phyloP scores from a whole-genome alignment of 1,140 invertebrate genomes.

The Chymomyza costata region DNA sequence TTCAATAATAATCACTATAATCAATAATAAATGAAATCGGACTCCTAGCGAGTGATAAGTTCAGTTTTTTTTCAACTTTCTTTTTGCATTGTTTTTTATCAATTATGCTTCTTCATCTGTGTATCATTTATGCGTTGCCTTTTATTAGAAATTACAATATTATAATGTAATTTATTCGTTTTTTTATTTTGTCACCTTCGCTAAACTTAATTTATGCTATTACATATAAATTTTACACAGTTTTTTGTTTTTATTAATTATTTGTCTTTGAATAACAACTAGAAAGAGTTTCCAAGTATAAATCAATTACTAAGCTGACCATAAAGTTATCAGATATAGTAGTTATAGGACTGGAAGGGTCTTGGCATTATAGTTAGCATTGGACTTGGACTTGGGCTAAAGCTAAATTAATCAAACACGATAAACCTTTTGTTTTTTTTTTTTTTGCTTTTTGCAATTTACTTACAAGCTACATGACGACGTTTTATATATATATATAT shows the following conservation, averaged over 20 bases:
- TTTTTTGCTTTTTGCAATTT: slow-evolving; percentile 41
- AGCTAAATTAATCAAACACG: slow-evolving; percentile 24
- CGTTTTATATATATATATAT: too few relatives aligned
- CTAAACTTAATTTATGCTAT: slow-evolving; percentile 72
- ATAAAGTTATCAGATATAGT: slow-evolving; percentile 11
- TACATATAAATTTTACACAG: slow-evolving; percentile 65
- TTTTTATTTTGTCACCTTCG: slow-evolving; percentile 18
- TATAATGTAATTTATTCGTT: slow-evolving; percentile 54
- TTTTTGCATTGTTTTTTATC: not conserved
- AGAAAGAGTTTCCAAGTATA: slow-evolving; percentile 45
- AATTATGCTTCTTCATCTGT: slow-evolving; percentile 7
- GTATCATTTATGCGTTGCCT: too few relatives aligned
- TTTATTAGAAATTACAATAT: slow-evolving; percentile 26
- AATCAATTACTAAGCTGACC: slow-evolving; percentile 21
- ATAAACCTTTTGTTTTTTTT: too few relatives aligned
- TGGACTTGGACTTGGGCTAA: slow-evolving; percentile 19
- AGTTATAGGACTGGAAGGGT: slow-evolving; percentile 10
- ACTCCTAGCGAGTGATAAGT: slow-evolving; percentile 47
- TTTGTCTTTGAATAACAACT: slow-evolving; percentile 72
- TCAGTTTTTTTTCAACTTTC: slow-evolving; percentile 23
- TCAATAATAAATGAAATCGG: slow-evolving; percentile 33
- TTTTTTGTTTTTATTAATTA: slow-evolving; percentile 34
- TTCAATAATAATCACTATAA: slow-evolving; percentile 35
- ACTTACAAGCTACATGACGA: slow-evolving; percentile 49
- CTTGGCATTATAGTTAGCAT: slow-evolving; percentile 19